A percentile compares a stretch with the other conserved stretches of the same genome.
phyloP scores from a whole-genome alignment of 2,113 vertebrate genomes.

The Peromyscus leucopus region DNA sequence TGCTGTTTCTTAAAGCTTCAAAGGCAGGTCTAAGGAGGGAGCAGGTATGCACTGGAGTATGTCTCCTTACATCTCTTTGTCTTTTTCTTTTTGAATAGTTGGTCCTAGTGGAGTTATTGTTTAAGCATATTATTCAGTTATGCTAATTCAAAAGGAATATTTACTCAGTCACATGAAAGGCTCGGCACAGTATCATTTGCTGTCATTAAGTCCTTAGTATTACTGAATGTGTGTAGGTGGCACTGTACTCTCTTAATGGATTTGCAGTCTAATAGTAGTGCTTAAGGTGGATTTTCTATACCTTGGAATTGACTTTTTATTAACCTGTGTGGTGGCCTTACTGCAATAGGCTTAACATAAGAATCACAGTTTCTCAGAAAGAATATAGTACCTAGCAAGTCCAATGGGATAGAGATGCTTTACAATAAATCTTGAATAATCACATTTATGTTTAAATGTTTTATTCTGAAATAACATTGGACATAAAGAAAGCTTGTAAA shows the following conservation, averaged over 20 bases:
- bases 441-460: constrained; percentile 46
- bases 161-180: constrained; percentile 28
- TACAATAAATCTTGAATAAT: constrained; percentile 41
- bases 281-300: constrained; percentile 63
- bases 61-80: not conserved
- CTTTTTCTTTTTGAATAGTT: constrained; percentile 1
- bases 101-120: not conserved
- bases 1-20: not conserved
- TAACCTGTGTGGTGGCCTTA: constrained; percentile 60
- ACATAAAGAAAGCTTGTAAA: constrained; percentile 23
- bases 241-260: constrained; percentile 54
- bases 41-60: too few species aligned
- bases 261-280: constrained; percentile 60
- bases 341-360: constrained; percentile 27
- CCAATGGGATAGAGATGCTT: not conserved
- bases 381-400: constrained; percentile 16
- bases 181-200: not conserved
- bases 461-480: constrained; percentile 24
- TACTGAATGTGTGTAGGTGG: constrained; percentile 13
- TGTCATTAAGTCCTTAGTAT: constrained; percentile 34
- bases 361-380: constrained; percentile 42
- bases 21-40: not conserved
- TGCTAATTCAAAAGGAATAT: not conserved
- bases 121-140: constrained; percentile 40
- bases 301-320: constrained; percentile 68